These are phyloP conservation scores for Ennomos fuscantarius DNA, from an alignment of 2,888 invertebrate genomes.

Conservation along the genomic window DNA sequence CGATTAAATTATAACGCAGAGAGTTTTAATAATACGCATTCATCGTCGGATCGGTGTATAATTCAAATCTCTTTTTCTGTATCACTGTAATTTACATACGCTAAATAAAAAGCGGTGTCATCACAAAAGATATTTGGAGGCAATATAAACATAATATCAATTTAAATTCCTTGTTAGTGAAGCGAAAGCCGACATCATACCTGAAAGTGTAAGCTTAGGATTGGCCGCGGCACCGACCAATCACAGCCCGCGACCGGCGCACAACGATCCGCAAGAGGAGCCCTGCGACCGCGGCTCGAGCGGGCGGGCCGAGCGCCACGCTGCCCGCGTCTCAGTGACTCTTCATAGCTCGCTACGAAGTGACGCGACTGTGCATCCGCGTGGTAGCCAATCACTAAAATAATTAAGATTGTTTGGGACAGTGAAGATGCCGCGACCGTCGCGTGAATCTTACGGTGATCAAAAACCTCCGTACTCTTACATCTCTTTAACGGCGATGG, in stretches of 20 bases:
- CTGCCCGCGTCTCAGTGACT: slow-evolving; percentile 79
- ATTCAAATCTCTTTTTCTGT: slow-evolving; percentile 82
- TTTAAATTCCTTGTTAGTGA: slow-evolving; percentile 85
- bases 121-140: slow-evolving; percentile 85
- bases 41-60: slow-evolving; percentile 77
- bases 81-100: slow-evolving; percentile 83
- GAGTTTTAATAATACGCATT: slow-evolving; percentile 74
- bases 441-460: slow-evolving; percentile 98
- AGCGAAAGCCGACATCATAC: slow-evolving; percentile 85
- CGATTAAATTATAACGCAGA: slow-evolving; percentile 63
- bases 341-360: slow-evolving; percentile 72
- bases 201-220: slow-evolving; percentile 62
- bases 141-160: slow-evolving; percentile 86
- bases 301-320: slow-evolving; percentile 53
- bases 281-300: slow-evolving; percentile 51
- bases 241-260: slow-evolving; percentile 37
- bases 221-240: slow-evolving; percentile 68
- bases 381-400: slow-evolving; percentile 47
- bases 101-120: slow-evolving; percentile 85
- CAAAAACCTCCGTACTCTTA: slow-evolving; percentile 99
- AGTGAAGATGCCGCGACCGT: slow-evolving; percentile 95
- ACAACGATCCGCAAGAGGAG: slow-evolving; percentile 41
- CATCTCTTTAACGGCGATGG: slow-evolving; percentile 99
- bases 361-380: slow-evolving; percentile 69
- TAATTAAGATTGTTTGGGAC: slow-evolving; percentile 42